These are phyloP conservation scores for Gallinago undulata DNA, from an alignment of 2,113 vertebrate genomes.

Conservation along the genomic window DNA sequence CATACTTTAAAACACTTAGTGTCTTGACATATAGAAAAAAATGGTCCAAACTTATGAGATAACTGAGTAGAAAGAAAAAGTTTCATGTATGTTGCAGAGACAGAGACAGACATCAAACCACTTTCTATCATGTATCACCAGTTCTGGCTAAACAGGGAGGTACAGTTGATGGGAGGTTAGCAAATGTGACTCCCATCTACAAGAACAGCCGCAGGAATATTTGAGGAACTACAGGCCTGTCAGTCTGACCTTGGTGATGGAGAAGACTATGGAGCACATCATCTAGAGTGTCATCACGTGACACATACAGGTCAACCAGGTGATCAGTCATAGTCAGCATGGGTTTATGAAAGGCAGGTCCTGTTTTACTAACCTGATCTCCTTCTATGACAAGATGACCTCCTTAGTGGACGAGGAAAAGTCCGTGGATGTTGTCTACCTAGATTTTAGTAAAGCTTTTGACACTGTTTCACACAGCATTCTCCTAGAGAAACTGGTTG, in stretches of 20 bases:
- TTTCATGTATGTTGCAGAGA: not conserved
- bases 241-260: not conserved
- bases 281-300: not conserved
- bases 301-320: not conserved
- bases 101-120: not conserved
- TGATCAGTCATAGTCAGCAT: not conserved
- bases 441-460: not conserved
- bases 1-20: not conserved
- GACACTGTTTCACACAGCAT: not conserved
- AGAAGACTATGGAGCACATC: not conserved
- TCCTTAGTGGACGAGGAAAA: not conserved
- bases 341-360: not conserved
- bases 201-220: not conserved
- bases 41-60: fast-evolving
- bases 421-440: not conserved
- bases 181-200: not conserved
- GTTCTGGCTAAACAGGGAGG: not conserved
- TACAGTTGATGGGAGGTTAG: not conserved
- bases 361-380: not conserved
- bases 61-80: not conserved
- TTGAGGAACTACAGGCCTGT: not conserved
- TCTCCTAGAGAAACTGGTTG: not conserved
- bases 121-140: not conserved
- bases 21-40: not conserved
- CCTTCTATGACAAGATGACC: not conserved